Conservation (phyloP, 2,113 vertebrate species). For the Herpailurus yagouaroundi region DNA sequence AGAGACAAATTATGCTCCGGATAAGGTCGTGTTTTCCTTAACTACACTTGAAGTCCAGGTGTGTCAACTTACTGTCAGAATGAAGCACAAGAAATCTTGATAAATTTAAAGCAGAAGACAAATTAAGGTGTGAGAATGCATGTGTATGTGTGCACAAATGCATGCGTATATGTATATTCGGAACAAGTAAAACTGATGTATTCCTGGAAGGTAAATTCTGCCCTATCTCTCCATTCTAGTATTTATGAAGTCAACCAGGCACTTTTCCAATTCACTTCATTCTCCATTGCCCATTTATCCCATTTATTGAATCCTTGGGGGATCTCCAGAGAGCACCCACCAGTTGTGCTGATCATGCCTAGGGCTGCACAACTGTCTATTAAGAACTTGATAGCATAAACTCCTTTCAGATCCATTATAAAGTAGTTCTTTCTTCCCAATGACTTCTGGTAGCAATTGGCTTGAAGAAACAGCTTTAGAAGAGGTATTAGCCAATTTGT, state of each 20-base stretch:
- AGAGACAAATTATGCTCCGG: conserved; percentile 46
- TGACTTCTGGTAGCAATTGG: conserved; percentile 29
- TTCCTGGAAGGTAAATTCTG: conserved; percentile 4
- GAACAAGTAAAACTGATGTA: not conserved
- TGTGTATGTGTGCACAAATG: not conserved
- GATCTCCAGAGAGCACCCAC: conserved; percentile 36
- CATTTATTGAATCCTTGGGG: conserved; percentile 42
- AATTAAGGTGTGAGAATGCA: not conserved
- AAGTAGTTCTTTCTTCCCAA: not conserved
- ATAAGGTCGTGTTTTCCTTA: conserved; percentile 43
- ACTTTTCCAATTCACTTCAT: conserved; percentile 64
- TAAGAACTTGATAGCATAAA: conserved; percentile 25
- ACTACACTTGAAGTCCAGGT: conserved; percentile 50
- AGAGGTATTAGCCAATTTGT: conserved; percentile 16
- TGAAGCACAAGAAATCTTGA: conserved; percentile 16
- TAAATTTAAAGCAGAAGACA: not conserved
- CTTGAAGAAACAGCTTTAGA: not conserved
- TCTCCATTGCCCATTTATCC: conserved; percentile 60
- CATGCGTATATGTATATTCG: too few relatives aligned
- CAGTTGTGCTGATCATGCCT: not conserved
- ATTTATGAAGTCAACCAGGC: conserved; percentile 63
- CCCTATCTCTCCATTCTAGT: not conserved
- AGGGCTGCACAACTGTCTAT: conserved; percentile 48
- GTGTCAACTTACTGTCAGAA: not conserved
- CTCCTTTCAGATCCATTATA: conserved; percentile 43